Evolutionary conservation across 2,888 invertebrate species (phyloP).

Genomic region (Tetrapedia diversipes): DNA sequence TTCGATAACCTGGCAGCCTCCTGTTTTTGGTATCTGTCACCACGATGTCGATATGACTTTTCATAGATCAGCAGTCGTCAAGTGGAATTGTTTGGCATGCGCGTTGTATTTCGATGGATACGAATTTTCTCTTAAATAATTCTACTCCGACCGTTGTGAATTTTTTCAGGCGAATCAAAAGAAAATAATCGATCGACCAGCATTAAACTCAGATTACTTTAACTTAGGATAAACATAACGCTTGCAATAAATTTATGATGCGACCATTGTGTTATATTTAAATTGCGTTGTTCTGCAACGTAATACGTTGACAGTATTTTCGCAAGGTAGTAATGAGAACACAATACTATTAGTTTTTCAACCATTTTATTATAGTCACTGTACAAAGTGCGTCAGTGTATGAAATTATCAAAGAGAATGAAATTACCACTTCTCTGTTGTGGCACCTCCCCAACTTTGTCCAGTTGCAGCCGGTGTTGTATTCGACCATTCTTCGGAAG

Average conservation of each 20-base stretch:
- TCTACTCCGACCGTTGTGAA: too few relatives aligned
- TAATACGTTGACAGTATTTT: too few relatives aligned
- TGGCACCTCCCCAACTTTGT: conserved; percentile 86
- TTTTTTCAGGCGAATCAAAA: too few relatives aligned
- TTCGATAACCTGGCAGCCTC: conserved; percentile 38
- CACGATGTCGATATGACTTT: conserved; percentile 26
- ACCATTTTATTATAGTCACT: conserved; percentile 69
- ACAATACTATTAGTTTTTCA: too few relatives aligned
- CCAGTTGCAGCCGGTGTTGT: conserved; percentile 79
- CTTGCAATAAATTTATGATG: too few relatives aligned
- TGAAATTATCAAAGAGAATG: conserved; percentile 56
- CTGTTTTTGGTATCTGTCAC: conserved; percentile 18
- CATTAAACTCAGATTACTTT: too few relatives aligned
- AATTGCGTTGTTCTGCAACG: too few relatives aligned
- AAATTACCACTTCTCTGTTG: conserved; percentile 83
- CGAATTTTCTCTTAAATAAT: too few relatives aligned
- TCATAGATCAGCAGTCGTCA: conserved; percentile 40
- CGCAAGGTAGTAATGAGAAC: too few relatives aligned
- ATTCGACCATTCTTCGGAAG: conserved; percentile 84
- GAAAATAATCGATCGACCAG: too few relatives aligned
- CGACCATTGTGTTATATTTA: too few relatives aligned
- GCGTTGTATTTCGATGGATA: conserved; percentile 27
- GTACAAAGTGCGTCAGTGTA: conserved; percentile 68
- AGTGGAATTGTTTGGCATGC: conserved; percentile 54
- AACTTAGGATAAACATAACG: too few relatives aligned